These are phyloP conservation scores for Xiphophorus hellerii DNA, from an alignment of 2,113 vertebrate species.

Conservation along the genomic window DNA sequence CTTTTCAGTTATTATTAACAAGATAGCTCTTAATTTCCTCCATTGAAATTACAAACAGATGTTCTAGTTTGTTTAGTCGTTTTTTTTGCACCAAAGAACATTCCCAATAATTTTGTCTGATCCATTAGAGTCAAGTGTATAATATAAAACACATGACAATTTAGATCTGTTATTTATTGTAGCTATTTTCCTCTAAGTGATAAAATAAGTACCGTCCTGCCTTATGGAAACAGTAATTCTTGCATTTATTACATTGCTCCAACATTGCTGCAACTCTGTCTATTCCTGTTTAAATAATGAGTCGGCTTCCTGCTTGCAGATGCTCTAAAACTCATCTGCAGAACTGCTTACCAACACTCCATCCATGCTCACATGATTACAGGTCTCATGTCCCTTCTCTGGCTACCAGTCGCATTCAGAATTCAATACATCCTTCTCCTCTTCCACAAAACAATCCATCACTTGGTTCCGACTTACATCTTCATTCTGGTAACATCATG, in stretches of 20 bases:
- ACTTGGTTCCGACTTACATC: not conserved
- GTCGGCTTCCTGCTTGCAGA: not conserved
- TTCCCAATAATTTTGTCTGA: not conserved
- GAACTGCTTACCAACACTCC: not conserved
- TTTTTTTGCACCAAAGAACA: not conserved
- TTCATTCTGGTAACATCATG: not conserved
- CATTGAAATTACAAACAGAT: not conserved
- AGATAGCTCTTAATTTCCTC: not conserved
- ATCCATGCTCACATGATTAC: not conserved
- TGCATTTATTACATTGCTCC: not conserved
- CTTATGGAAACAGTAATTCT: not conserved
- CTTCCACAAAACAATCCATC: no score
- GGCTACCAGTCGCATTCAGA: not conserved
- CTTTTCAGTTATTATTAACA: not conserved
- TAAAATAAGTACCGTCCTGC: not conserved
- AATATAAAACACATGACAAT: not conserved
- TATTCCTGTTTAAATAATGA: not conserved
- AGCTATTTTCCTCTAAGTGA: not conserved
- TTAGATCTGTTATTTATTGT: not conserved
- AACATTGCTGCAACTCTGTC: not conserved
- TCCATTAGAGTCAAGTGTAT: not conserved
- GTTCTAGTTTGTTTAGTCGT: not conserved
- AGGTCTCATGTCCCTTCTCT: not conserved
- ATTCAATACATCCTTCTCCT: not conserved
- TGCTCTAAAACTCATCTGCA: not conserved